Percentiles rank a stretch among this genome's conserved stretches.
phyloP scores from a whole-genome alignment of 1,140 invertebrate genomes.

The Paraescarpia echinospica region DNA sequence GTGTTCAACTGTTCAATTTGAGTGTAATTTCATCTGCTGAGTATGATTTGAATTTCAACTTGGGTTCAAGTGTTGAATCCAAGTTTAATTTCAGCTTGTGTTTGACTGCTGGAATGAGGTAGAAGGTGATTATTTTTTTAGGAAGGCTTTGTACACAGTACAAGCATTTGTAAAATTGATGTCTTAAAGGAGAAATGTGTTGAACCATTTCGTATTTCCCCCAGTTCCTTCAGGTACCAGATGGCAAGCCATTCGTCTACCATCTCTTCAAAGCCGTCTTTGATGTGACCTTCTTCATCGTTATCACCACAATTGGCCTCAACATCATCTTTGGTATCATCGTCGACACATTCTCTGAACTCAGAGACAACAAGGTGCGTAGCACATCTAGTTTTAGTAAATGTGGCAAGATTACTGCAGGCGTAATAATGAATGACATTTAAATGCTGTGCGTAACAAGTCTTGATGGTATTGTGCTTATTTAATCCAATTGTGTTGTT shows the following conservation, averaged over 20 bases:
- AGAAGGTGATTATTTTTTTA: too few species aligned
- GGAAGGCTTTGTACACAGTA: too few species aligned
- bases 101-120: too few species aligned
- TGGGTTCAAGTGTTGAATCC: too few species aligned
- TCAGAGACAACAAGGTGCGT: constrained; percentile 51
- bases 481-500: background rate
- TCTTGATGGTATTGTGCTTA: background rate
- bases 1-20: too few species aligned
- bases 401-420: background rate
- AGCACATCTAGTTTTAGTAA: background rate
- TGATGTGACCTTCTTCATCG: constrained; percentile 51
- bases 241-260: constrained; percentile 2
- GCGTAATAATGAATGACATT: background rate
- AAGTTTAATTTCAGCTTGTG: too few species aligned
- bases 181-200: background rate
- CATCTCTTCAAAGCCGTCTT: constrained; percentile 31
- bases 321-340: constrained; percentile 58
- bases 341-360: constrained; percentile 55
- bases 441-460: background rate
- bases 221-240: constrained; percentile 9
- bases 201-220: background rate
- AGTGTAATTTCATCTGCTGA: too few species aligned
- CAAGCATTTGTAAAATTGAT: too few species aligned
- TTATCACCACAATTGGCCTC: constrained; percentile 52
- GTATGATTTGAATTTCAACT: too few species aligned